Evolutionary conservation across 2,797 vertebrate species (phyloP).

Genomic region (Lepilemur ruficaudatus): DNA sequence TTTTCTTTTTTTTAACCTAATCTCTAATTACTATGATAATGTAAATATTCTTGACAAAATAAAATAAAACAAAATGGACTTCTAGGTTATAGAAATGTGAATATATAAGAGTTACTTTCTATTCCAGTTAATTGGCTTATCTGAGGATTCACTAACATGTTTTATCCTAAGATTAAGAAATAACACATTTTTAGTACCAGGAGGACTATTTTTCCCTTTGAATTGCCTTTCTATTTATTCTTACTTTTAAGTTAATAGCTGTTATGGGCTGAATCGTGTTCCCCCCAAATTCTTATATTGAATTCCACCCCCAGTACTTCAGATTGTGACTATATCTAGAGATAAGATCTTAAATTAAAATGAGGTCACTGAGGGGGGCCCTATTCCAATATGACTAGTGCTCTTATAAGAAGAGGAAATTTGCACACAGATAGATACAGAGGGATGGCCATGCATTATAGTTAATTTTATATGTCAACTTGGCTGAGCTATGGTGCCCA

Average conservation of each 20-base stretch:
- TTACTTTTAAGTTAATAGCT: constrained; percentile 28
- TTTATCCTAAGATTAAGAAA: neutral
- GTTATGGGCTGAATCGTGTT: neutral
- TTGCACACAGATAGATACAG: neutral
- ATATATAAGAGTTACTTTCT: neutral
- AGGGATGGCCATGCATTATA: neutral
- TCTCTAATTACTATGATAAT: constrained; percentile 16
- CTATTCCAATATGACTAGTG: neutral
- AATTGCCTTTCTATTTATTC: neutral
- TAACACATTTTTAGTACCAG: neutral
- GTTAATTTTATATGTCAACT: neutral
- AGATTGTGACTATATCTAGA: neutral
- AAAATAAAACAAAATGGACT: neutral
- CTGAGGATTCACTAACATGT: neutral
- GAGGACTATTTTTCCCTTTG: neutral
- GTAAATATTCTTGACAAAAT: neutral
- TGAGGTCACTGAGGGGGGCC: neutral
- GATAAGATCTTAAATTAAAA: neutral
- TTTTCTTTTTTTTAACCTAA: neutral
- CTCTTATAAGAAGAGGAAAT: neutral
- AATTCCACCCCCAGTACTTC: neutral
- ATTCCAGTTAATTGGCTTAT: neutral
- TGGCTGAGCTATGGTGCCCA: neutral
- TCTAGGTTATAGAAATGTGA: constrained; percentile 30
- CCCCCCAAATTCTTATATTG: neutral